These are phyloP conservation scores for Coracias cyanogaster DNA, from an alignment of 2,797 vertebrate genomes.

Conservation along the genomic window DNA sequence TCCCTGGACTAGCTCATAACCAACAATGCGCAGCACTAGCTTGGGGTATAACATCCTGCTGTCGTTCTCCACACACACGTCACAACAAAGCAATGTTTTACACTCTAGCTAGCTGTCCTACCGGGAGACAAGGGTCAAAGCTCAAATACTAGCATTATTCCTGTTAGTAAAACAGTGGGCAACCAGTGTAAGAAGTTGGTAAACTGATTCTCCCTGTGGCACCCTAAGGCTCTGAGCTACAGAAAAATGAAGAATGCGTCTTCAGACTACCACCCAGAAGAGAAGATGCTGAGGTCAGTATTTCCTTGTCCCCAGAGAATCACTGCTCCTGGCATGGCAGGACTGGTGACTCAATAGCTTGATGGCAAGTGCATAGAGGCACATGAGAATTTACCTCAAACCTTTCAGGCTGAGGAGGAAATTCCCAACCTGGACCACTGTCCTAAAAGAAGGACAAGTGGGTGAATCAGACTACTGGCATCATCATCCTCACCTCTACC, in stretches of 20 bases:
- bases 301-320: background rate
- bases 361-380: background rate
- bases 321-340: background rate
- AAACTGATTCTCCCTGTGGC: background rate
- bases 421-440: background rate
- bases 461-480: background rate
- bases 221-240: background rate
- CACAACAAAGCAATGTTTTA: background rate
- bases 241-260: background rate
- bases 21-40: background rate
- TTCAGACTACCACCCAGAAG: background rate
- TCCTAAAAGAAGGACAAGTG: background rate
- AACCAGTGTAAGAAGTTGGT: background rate
- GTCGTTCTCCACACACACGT: background rate
- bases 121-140: background rate
- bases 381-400: background rate
- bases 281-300: background rate
- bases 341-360: background rate
- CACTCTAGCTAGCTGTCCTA: background rate
- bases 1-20: background rate
- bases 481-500: background rate
- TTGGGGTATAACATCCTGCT: background rate
- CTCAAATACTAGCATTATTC: background rate
- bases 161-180: background rate
- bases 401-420: background rate